Conservation (phyloP, 2,797 vertebrate species). For the Falco naumanni region DNA sequence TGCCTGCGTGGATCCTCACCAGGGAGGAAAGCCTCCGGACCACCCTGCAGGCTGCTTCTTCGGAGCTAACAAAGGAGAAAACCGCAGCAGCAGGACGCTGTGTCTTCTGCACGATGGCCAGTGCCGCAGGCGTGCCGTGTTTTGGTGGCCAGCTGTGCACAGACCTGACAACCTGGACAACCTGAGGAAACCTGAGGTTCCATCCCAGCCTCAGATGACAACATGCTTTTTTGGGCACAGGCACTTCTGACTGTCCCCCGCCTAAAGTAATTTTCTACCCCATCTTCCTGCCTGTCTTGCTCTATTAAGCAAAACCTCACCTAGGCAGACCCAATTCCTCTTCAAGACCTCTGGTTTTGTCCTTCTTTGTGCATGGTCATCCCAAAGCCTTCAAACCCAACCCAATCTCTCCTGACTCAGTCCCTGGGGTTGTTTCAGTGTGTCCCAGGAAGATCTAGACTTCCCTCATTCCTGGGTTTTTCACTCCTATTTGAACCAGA, state of each 20-base stretch:
- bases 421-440: background rate
- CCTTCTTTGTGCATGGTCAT: background rate
- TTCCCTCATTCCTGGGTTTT: background rate
- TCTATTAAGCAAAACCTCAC: background rate
- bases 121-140: background rate
- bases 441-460: background rate
- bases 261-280: background rate
- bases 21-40: background rate
- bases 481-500: background rate
- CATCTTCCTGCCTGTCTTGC: background rate
- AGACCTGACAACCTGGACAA: background rate
- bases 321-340: background rate
- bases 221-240: background rate
- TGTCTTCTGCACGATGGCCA: rapidly evolving
- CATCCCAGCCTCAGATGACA: background rate
- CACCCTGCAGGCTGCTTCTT: background rate
- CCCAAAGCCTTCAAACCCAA: background rate
- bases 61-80: background rate
- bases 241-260: background rate
- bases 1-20: background rate
- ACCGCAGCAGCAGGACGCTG: background rate
- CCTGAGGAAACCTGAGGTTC: background rate
- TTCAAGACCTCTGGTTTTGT: background rate
- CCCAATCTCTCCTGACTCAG: background rate
- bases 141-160: background rate